phyloP scores from a whole-genome alignment of 2,888 invertebrate species.

The Eledone cirrhosa region DNA sequence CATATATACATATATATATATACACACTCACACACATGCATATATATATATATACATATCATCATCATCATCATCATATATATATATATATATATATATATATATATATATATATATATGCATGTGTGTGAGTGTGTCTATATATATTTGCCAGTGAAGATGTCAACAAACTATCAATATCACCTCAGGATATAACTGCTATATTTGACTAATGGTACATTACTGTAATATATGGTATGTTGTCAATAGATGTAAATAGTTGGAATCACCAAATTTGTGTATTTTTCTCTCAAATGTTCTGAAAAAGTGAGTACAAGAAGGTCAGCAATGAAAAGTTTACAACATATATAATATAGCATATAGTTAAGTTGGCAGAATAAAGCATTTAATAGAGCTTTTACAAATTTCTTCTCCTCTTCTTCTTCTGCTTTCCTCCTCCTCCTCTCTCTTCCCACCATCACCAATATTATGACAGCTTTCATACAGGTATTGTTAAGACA shows the following conservation, averaged over 20 bases:
- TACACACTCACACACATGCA: not conserved
- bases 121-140: not conserved
- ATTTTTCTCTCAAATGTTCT: not conserved
- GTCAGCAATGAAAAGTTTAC: too few relatives aligned
- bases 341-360: too few relatives aligned
- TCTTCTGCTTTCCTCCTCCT: not conserved
- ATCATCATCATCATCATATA: not conserved
- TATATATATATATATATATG: not conserved
- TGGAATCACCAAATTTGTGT: not conserved
- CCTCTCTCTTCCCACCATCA: not conserved
- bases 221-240: too few relatives aligned
- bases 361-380: too few relatives aligned
- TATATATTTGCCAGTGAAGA: too few relatives aligned
- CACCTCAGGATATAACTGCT: too few relatives aligned
- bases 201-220: too few relatives aligned
- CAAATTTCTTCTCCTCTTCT: not conserved
- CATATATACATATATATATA: not conserved
- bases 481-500: too few relatives aligned
- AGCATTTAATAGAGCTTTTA: not conserved
- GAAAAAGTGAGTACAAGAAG: not conserved
- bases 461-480: not conserved
- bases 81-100: not conserved
- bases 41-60: too few relatives aligned
- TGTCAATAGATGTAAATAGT: not conserved
- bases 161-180: too few relatives aligned